These are phyloP conservation scores for Allacma fusca DNA, from an alignment of 2,888 invertebrate genomes.

Conservation along the genomic window DNA sequence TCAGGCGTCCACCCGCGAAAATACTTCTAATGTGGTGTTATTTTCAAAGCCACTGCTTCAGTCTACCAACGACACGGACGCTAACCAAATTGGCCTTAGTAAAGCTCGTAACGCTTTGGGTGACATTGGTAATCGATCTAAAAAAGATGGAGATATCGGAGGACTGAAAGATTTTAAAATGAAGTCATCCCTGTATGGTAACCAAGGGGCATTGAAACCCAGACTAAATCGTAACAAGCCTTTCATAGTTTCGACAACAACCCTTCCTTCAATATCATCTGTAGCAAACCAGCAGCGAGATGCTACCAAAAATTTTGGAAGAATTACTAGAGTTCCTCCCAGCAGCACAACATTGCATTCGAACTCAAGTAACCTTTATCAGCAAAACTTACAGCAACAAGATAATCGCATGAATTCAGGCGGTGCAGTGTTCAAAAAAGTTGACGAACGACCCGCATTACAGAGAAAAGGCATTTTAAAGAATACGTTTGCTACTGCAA, in stretches of 20 bases:
- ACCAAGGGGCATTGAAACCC: neutral
- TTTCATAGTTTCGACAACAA: neutral
- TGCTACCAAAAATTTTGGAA: too few relatives aligned
- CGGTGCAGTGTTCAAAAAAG: too few relatives aligned
- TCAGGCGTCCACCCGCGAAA: conserved; percentile 1
- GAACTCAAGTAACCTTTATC: neutral
- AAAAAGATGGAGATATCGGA: conserved; percentile 40
- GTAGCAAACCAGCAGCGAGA: neutral
- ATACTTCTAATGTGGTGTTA: neutral
- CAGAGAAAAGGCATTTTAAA: neutral
- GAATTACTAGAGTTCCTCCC: neutral
- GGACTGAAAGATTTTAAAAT: conserved; percentile 21
- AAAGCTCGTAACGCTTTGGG: conserved; percentile 56
- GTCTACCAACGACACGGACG: neutral
- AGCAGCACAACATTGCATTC: neutral
- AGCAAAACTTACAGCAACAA: neutral
- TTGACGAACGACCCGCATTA: too few relatives aligned
- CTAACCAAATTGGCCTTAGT: conserved; percentile 41
- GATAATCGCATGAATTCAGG: neutral
- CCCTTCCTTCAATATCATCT: neutral
- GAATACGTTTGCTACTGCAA: neutral
- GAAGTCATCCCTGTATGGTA: neutral
- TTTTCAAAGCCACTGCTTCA: conserved; percentile 20
- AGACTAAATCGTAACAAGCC: neutral
- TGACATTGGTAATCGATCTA: conserved; percentile 57